Conservation (phyloP, 2,113 vertebrate genomes). For the Peucedramus taeniatus region DNA sequence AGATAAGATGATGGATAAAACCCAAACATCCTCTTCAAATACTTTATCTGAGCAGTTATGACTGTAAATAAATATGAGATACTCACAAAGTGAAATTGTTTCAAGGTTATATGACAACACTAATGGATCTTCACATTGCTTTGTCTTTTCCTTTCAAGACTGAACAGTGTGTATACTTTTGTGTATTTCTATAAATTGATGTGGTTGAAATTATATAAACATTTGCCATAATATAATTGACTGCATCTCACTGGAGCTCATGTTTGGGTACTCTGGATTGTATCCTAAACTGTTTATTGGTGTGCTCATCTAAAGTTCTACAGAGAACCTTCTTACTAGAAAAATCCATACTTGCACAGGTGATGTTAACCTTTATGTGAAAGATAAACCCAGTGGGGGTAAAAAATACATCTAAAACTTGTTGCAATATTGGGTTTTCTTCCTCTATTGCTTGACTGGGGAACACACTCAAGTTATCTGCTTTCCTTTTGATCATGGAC, state of each 20-base stretch:
- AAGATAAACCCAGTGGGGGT: neutral
- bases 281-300: neutral
- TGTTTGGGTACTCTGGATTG: neutral
- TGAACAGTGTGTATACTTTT: neutral
- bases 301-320: neutral
- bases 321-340: neutral
- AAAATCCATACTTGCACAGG: neutral
- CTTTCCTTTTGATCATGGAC: neutral
- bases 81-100: neutral
- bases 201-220: neutral
- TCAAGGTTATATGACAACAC: neutral
- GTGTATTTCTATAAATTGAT: neutral
- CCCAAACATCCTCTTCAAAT: neutral
- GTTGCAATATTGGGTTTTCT: neutral
- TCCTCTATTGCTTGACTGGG: neutral
- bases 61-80: neutral
- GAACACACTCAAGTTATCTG: neutral
- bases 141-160: neutral
- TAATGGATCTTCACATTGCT: neutral
- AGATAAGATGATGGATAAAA: slow-evolving; percentile 6
- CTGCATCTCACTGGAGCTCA: neutral
- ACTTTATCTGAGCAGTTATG: neutral
- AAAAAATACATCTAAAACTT: neutral
- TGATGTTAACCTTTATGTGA: neutral
- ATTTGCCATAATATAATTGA: neutral